phyloP scores from a whole-genome alignment of 2,113 vertebrate species.

The Microtus richardsoni region DNA sequence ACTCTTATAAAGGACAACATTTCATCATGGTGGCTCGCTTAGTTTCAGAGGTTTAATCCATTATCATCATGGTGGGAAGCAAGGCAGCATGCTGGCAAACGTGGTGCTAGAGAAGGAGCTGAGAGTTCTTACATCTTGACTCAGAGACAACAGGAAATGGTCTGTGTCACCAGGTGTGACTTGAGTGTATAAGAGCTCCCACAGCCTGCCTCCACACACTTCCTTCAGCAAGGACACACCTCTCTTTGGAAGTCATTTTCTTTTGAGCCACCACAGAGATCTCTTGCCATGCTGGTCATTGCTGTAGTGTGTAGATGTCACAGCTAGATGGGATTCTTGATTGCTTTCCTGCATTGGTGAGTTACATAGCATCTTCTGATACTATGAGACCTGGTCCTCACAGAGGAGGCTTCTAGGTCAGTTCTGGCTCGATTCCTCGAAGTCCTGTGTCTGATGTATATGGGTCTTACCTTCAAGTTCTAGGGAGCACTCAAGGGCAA shows the following conservation, averaged over 20 bases:
- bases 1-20: background rate
- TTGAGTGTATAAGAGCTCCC: background rate
- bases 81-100: background rate
- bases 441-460: background rate
- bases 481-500: background rate
- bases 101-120: background rate
- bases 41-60: background rate
- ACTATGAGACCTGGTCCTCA: background rate
- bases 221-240: background rate
- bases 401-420: background rate
- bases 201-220: background rate
- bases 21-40: background rate
- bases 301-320: background rate
- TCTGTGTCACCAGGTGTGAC: background rate
- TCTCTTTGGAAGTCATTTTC: background rate
- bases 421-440: background rate
- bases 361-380: background rate
- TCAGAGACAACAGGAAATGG: background rate
- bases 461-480: background rate
- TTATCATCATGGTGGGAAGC: background rate
- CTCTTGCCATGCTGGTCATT: background rate
- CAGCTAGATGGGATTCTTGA: background rate
- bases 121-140: background rate
- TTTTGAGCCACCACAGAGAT: background rate
- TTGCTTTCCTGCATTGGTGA: background rate